Evolutionary conservation across 2,797 vertebrate genomes (phyloP).

Genomic region (Todus mexicanus): DNA sequence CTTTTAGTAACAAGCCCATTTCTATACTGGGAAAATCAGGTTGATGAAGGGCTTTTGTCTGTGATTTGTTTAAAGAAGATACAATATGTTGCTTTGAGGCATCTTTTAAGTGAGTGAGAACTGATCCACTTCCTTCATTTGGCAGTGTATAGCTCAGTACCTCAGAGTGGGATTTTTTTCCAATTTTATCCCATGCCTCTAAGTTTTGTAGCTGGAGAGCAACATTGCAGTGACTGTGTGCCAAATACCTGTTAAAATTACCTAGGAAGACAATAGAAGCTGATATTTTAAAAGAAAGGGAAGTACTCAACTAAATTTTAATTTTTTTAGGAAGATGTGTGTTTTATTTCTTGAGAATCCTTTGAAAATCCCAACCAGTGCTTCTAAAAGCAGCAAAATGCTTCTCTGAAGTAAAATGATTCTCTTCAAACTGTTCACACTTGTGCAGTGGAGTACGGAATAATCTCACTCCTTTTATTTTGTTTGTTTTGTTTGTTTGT

Average conservation of each 20-base stretch:
- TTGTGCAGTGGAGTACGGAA: neutral
- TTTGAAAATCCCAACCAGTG: neutral
- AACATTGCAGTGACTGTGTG: neutral
- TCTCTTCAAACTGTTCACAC: neutral
- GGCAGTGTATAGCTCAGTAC: neutral
- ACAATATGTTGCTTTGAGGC: neutral
- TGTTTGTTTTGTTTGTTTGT: neutral
- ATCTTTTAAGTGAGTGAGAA: neutral
- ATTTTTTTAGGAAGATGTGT: neutral
- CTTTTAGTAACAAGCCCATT: neutral
- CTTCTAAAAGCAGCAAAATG: neutral
- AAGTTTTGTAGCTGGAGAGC: neutral
- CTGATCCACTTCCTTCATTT: neutral
- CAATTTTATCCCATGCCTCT: neutral
- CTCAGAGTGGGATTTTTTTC: neutral
- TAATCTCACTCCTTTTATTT: neutral
- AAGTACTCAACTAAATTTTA: neutral
- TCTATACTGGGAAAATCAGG: neutral
- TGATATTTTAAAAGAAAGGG: neutral
- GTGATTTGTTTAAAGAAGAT: neutral
- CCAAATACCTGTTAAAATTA: neutral
- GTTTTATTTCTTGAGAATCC: neutral
- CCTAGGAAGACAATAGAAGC: neutral
- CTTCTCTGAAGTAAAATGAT: neutral
- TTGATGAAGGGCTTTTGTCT: neutral